Evolutionary conservation across 1,140 invertebrate genomes (phyloP), one percentile per base, ranked within the genome.

Genomic region (Pseudomyrmex cubaensis): DNA sequence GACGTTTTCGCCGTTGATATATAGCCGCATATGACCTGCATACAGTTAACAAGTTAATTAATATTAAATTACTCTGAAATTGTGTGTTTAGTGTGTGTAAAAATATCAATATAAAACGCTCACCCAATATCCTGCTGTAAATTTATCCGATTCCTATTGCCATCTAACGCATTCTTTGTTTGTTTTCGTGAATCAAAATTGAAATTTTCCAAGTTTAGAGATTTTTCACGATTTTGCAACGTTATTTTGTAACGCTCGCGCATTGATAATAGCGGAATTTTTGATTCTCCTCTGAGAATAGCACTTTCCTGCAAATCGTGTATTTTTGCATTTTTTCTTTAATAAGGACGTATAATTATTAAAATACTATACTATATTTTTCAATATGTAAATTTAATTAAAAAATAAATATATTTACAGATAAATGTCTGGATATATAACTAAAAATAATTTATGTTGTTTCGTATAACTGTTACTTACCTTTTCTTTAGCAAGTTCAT

Each of bases 211-310:
- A 67, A 54, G 69, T 78, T 89, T 70, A 17, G 20, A 13, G 72
- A 64, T 20, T 84, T 83, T 17, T 86, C 73, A 46, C 74, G 66
- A 57, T 61, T 77, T 35, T 84, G 66, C 64, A n/a, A 15, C 66
- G 22, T 52, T 56, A 70, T 17, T 73, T 87, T 72, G 25, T 13
- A 46, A 56, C 86, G 88, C 15, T 91, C 91, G 0, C 86, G 84
- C 7, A 80, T 78, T 22, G 84, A 85, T 1, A 89, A 57, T 15
- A 92, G 72, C 0, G 91, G 91, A 35, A 92, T 92, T 63, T 83
- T 86, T 8, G 91, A 92, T 73, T 92, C 91, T 73, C 66, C 54
- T 87, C 69, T 90, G 10, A 63, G 56, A 59, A 13, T 35, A 15
- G 50, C n/a, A 5, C 22, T 76, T 73, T 90, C 89, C 77, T 91